Base-by-base conservation (phyloP, 1,140 invertebrate genomes). In the Drosophila kepulauana region DNA sequence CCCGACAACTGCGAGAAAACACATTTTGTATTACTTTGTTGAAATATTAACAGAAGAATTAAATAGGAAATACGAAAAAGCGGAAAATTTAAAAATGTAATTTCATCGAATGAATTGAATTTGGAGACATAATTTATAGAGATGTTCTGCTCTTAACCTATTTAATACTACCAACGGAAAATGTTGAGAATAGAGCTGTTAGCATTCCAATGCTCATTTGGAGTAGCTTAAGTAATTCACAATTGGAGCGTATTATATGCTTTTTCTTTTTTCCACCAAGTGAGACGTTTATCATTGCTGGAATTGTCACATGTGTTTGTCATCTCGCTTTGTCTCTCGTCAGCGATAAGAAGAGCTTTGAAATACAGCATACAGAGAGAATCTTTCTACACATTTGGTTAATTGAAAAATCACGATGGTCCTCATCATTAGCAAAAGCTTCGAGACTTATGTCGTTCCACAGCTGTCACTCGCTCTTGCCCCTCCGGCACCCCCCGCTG, bases 321-420 rank as follows among this genome's bases (percentile, higher is more conserved):
- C 52, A 45, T 69, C 38, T 56, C 54, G 43, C 46, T 61, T 59
- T 66, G 48, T 52, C 30, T 58, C 35, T 58, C 35, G 54, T 15
- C 54, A 58, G 1, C 51, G 38, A 48, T 63, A 57, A 48, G 35
- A 59, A 48, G 35, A 59, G 63, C 46, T 33, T 15, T 56, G 30
- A 43, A 68, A 56, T 30, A 54, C 3, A 25, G 20, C 20, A 46
- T 10, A 71, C 52, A 59, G 52, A 65, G n/a, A 35, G 13, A 41
- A 41, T 48, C 59, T 59, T 6, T 75, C 73, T 78, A 57, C 69
- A 71, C 84, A 87, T 88, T 84, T 88, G 80, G 84, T 87, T 87
- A 87, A 87, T 87, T 87, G 80, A 88, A 87, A 87, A 87, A 84
- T 81, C 84, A 87, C 84, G 80, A 81, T 78, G 84, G 84, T 78